These are phyloP conservation scores for Nyctalus aviator DNA, from an alignment of 2,797 vertebrate genomes.

Conservation along the genomic window DNA sequence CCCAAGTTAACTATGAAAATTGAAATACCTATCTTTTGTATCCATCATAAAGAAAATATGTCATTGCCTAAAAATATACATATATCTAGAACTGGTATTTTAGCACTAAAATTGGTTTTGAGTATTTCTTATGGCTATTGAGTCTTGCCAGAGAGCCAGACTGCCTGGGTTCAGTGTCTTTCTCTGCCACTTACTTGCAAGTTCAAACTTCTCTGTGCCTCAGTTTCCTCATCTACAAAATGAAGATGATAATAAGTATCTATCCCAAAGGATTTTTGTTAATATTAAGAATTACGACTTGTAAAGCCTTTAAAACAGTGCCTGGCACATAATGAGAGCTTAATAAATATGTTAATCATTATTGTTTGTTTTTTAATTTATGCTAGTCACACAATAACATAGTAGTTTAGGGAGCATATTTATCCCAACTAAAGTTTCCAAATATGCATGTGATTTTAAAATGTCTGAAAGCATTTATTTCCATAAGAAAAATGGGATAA, in stretches of 20 bases:
- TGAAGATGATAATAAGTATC: slow-evolving; percentile 23
- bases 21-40: slow-evolving; percentile 1
- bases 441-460: slow-evolving; percentile 54
- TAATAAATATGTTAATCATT: slow-evolving; percentile 46
- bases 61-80: not conserved
- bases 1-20: slow-evolving; percentile 37
- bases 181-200: not conserved
- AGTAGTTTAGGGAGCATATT: not conserved
- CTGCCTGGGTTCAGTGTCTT: slow-evolving; percentile 62
- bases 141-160: not conserved
- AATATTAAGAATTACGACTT: slow-evolving; percentile 51
- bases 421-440: slow-evolving; percentile 51
- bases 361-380: not conserved
- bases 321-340: slow-evolving; percentile 26
- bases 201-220: slow-evolving; percentile 21
- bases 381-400: slow-evolving; percentile 12
- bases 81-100: not conserved
- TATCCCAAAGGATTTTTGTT: slow-evolving; percentile 32
- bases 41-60: not conserved
- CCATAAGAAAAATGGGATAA: slow-evolving; percentile 20
- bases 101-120: not conserved
- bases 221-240: slow-evolving; percentile 65
- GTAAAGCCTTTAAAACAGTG: not conserved
- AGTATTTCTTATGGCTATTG: not conserved
- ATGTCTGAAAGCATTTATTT: slow-evolving; percentile 41